Evolutionary conservation across 1,140 invertebrate genomes (phyloP).

Genomic region (Penaeus chinensis): DNA sequence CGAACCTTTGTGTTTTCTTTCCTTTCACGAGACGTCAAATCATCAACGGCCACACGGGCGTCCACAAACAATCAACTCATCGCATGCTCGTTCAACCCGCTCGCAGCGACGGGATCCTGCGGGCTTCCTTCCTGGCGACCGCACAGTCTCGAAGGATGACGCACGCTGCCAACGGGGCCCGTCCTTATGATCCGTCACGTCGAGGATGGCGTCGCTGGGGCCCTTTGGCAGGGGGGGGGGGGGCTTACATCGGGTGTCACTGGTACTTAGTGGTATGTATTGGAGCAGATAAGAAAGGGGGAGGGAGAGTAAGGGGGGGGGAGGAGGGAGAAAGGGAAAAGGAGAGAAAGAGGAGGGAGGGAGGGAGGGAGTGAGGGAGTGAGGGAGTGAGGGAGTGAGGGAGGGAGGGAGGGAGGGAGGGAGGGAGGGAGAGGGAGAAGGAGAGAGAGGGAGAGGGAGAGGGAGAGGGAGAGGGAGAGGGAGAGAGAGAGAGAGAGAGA

Average conservation of each 20-base stretch:
- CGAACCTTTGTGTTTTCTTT: no score
- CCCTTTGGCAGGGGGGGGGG: neutral
- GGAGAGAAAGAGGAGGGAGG: neutral
- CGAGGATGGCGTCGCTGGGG: constrained; percentile 1
- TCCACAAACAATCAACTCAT: no score
- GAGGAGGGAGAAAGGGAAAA: neutral
- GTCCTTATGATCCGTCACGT: neutral
- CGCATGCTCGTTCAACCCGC: no score
- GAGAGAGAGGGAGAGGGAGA: neutral
- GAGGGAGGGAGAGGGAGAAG: neutral
- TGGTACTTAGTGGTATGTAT: no score
- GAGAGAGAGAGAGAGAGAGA: neutral
- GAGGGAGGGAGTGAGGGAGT: neutral
- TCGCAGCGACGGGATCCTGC: no score
- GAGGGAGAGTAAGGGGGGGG: neutral
- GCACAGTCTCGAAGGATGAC: neutral
- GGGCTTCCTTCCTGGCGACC: no score
- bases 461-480: neutral
- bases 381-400: neutral
- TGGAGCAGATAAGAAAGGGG: neutral
- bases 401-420: neutral
- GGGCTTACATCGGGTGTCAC: neutral
- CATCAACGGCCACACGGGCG: no score
- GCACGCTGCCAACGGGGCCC: neutral
- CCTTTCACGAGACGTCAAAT: no score